Conservation (phyloP, 2,113 vertebrate genomes). For the Catagonus wagneri region DNA sequence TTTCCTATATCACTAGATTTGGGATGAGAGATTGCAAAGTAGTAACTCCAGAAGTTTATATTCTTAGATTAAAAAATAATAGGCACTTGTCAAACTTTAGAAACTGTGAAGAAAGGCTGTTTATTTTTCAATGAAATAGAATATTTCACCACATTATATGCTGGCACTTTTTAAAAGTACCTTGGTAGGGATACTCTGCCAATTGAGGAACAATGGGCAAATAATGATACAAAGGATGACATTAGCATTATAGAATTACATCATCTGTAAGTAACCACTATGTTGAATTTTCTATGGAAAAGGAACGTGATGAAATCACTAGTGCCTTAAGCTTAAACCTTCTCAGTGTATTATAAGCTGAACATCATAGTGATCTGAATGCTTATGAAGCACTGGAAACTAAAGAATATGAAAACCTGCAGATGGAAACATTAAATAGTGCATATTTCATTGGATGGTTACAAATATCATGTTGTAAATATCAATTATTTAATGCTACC, state of each 20-base stretch:
- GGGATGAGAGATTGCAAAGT: neutral
- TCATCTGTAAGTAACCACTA: neutral
- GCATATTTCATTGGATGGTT: constrained; percentile 60
- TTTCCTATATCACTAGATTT: neutral
- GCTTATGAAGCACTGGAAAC: constrained; percentile 10
- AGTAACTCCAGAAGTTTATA: constrained; percentile 30
- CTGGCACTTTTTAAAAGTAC: neutral
- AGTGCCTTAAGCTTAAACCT: constrained; percentile 3
- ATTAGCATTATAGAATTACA: neutral
- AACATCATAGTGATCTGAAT: constrained; percentile 28
- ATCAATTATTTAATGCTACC: constrained; percentile 81
- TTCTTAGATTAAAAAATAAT: constrained; percentile 44
- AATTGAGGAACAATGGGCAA: neutral
- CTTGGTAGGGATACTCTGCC: neutral
- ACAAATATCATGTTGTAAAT: constrained; percentile 49
- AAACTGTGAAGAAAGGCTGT: neutral
- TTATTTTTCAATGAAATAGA: neutral
- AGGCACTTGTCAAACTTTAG: neutral
- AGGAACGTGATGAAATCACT: neutral
- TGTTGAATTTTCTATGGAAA: neutral
- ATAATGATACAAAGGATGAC: neutral
- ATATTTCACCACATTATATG: neutral
- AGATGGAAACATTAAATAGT: constrained; percentile 70
- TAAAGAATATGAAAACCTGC: constrained; percentile 59
- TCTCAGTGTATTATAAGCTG: constrained; percentile 18